Evolutionary conservation across 2,888 invertebrate genomes (phyloP), one percentile per base, ranked within the genome.

Genomic region (Athalia rosae): DNA sequence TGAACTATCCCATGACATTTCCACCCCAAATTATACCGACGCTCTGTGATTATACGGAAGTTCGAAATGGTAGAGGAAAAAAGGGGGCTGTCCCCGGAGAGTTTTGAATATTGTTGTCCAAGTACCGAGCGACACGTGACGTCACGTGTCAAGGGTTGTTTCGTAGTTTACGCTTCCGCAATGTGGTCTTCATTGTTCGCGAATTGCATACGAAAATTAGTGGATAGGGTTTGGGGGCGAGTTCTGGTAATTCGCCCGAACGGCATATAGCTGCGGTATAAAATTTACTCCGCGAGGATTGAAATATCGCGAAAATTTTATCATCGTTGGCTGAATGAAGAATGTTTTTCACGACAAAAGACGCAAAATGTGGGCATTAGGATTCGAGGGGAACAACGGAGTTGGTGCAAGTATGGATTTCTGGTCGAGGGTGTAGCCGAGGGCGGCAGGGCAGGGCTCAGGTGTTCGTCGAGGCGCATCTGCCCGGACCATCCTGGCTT

Each of bases 1-100:
- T 83, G 83, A 85, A 85, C 84, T 83, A 82, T 84, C 83, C 81
- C 83, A 82, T 85, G 82, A 84, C 83, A 85, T 64, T 78, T 73
- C 61, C 79, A 59, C 78, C 81, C 50, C 50, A 50, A 45, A n/a
- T 74, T 59, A 28, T 4, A 47, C 9, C 62, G 28, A 11, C 58
- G 43, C 59, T 74, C 61, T 58, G 8, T 9, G 58, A 71, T 67
- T 67, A 53, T 67, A 28, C 6, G 45, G 53, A 41, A 48, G 50
- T 58, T 47, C 58, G 45, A 71, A 58, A 6, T 6, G 6, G 9
- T 9, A 15, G 4, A 41, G 47, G 7, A 9, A 41, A 43, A 9
- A 62, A 59, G 47, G 28, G 7, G 53, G 74, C 15, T 48, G 43
- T 56, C 58, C 50, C 9, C 6, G 13, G 50, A 48, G 62, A 61